These are phyloP conservation scores for Proctacanthus coquilletti DNA, from an alignment of 1,140 invertebrate species.

Conservation along the genomic window DNA sequence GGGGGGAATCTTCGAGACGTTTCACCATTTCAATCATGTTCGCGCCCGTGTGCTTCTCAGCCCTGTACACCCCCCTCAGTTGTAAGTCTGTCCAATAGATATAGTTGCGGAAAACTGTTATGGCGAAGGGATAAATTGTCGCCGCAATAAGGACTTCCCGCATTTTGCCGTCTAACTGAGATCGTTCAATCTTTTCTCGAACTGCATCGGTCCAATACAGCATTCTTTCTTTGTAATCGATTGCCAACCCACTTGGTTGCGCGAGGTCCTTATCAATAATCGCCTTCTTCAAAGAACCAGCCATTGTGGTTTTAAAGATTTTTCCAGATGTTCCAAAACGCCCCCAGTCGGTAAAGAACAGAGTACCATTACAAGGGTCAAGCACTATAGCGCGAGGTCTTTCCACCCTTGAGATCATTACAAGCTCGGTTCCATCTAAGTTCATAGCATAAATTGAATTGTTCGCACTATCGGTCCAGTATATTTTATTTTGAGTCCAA, in stretches of 20 bases:
- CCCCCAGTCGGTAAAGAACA: conserved; percentile 91
- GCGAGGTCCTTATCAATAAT: conserved; percentile 84
- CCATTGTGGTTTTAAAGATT: conserved; percentile 93
- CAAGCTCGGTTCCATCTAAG: conserved; percentile 68
- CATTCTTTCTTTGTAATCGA: conserved; percentile 90
- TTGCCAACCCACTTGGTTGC: conserved; percentile 88
- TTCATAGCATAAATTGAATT: conserved; percentile 94
- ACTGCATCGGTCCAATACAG: conserved; percentile 98
- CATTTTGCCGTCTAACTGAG: conserved; percentile 69
- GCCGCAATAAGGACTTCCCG: conserved; percentile 66
- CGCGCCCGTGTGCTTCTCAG: conserved; percentile 92
- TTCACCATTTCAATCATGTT: conserved; percentile 90
- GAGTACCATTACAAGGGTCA: conserved; percentile 87
- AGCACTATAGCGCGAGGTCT: conserved; percentile 88
- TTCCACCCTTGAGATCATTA: conserved; percentile 87
- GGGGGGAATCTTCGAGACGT: conserved; percentile 73
- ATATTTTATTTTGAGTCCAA: conserved; percentile 93
- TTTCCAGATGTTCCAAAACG: conserved; percentile 82
- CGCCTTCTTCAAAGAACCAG: conserved; percentile 78
- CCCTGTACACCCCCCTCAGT: conserved; percentile 82
- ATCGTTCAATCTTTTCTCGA: conserved; percentile 90
- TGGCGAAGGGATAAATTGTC: conserved; percentile 92
- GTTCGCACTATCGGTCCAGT: conserved; percentile 92
- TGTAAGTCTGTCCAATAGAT: conserved; percentile 98
- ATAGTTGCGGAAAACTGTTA: conserved; percentile 79